These are phyloP conservation scores for Caenorhabditis japonica DNA, from an alignment of 2,888 invertebrate species.

Conservation along the genomic window DNA sequence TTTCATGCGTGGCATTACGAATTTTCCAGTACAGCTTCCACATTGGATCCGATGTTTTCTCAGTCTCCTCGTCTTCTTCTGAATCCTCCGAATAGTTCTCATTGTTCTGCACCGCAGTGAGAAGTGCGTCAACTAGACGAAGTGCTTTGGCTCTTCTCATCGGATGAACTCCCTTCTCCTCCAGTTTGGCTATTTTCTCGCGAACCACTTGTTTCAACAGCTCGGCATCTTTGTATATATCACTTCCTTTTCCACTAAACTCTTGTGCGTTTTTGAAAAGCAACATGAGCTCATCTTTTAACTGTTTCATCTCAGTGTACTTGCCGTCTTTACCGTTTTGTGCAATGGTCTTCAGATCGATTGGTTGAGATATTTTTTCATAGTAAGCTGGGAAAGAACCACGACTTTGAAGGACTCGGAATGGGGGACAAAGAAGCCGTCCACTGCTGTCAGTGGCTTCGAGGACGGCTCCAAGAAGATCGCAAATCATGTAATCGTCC, in stretches of 20 bases:
- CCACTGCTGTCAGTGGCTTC: slow-evolving; percentile 86
- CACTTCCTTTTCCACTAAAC: slow-evolving; percentile 95
- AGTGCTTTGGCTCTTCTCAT: slow-evolving; percentile 55
- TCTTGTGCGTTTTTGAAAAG: slow-evolving; percentile 93
- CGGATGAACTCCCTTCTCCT: slow-evolving; percentile 59
- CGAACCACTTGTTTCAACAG: slow-evolving; percentile 83
- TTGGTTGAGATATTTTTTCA: slow-evolving; percentile 91
- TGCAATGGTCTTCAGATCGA: slow-evolving; percentile 93
- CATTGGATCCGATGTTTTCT: slow-evolving; percentile 81
- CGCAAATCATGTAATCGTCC: slow-evolving; percentile 83
- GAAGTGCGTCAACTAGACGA: slow-evolving; percentile 67
- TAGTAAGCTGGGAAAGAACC: slow-evolving; percentile 95
- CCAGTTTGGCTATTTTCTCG: slow-evolving; percentile 53
- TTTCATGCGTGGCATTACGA: slow-evolving; percentile 78
- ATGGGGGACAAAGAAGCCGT: slow-evolving; percentile 88
- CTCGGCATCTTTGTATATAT: slow-evolving; percentile 93
- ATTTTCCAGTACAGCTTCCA: slow-evolving; percentile 87
- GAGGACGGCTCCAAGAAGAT: slow-evolving; percentile 90
- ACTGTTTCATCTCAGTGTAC: slow-evolving; percentile 85
- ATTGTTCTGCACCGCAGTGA: slow-evolving; percentile 55
- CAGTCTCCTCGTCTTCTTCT: slow-evolving; percentile 81
- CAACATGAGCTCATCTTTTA: slow-evolving; percentile 90
- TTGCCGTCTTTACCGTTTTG: slow-evolving; percentile 84
- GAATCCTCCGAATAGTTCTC: slow-evolving; percentile 81
- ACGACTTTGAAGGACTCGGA: slow-evolving; percentile 91